Evolutionary conservation across 2,113 vertebrate genomes (phyloP).

Genomic region (Clarias magur): DNA sequence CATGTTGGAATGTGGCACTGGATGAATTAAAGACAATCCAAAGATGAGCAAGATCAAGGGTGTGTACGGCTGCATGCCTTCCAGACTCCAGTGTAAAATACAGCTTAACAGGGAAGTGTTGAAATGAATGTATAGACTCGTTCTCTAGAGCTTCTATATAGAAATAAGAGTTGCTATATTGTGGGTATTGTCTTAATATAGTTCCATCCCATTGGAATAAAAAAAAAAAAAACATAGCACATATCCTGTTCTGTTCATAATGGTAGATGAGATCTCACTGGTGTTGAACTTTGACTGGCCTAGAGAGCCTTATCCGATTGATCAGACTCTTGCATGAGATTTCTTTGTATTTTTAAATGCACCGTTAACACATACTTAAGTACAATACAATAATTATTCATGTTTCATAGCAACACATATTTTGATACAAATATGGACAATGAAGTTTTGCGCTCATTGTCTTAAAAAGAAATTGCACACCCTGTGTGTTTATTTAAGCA

Average conservation of each 20-base stretch:
- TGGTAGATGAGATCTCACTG: background rate
- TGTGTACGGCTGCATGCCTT: slow-evolving; percentile 23
- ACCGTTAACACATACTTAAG: slow-evolving; percentile 5
- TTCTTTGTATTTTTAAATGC: slow-evolving; percentile 9
- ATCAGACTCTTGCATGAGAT: background rate
- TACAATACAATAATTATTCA: background rate
- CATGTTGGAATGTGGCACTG: slow-evolving; percentile 38
- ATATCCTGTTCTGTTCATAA: slow-evolving; percentile 32
- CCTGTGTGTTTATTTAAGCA: background rate
- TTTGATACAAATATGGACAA: background rate
- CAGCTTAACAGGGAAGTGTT: slow-evolving; percentile 17
- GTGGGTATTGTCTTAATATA: slow-evolving; percentile 18
- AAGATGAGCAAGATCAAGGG: slow-evolving; percentile 25
- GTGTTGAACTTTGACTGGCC: background rate
- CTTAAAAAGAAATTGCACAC: background rate
- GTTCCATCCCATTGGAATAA: slow-evolving; percentile 11
- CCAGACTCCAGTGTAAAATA: slow-evolving; percentile 39
- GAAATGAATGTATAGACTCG: slow-evolving; percentile 31
- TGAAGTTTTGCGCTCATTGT: background rate
- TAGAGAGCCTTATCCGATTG: background rate
- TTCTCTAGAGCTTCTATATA: slow-evolving; percentile 19
- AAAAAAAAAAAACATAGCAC: slow-evolving; percentile 20
- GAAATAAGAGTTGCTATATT: slow-evolving; percentile 42
- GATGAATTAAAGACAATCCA: slow-evolving; percentile 26
- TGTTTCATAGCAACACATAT: slow-evolving; percentile 21